Percentiles rank a stretch among this genome's conserved stretches.
These are phyloP conservation scores for Eleutherodactylus coqui DNA, from an alignment of 2,797 vertebrate genomes.

Conservation along the genomic window DNA sequence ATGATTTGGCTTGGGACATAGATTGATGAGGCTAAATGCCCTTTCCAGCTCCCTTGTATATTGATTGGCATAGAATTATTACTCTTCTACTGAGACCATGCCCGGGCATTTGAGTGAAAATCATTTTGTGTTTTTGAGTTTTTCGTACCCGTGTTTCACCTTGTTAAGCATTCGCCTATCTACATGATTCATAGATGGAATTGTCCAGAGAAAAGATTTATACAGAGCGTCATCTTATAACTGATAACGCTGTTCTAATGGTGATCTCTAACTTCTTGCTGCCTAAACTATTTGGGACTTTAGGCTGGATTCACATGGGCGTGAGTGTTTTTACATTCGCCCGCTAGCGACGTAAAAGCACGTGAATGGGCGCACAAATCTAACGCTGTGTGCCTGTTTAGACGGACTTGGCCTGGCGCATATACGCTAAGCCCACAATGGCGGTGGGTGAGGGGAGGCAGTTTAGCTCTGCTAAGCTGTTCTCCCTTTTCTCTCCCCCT, in stretches of 20 bases:
- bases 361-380: too few species aligned
- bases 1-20: slow-evolving; percentile 50
- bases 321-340: too few species aligned
- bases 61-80: slow-evolving; percentile 55
- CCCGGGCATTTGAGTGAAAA: slow-evolving; percentile 27
- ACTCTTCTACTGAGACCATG: slow-evolving; percentile 14
- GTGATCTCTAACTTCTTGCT: background rate
- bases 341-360: too few species aligned
- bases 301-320: too few species aligned
- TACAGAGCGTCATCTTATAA: background rate
- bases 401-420: too few species aligned
- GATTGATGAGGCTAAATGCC: slow-evolving; percentile 45
- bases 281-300: background rate
- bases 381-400: too few species aligned
- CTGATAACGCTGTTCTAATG: background rate
- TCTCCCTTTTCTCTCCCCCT: too few species aligned
- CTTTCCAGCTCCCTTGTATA: slow-evolving; percentile 30
- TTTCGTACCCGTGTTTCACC: slow-evolving; percentile 1
- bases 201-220: background rate
- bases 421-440: too few species aligned
- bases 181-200: background rate
- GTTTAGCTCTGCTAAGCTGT: too few species aligned
- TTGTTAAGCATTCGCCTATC: background rate
- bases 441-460: too few species aligned
- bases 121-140: slow-evolving; percentile 11